Evolutionary conservation across 2,888 invertebrate species (phyloP).

Genomic region (Caenorhabditis sulstoni): DNA sequence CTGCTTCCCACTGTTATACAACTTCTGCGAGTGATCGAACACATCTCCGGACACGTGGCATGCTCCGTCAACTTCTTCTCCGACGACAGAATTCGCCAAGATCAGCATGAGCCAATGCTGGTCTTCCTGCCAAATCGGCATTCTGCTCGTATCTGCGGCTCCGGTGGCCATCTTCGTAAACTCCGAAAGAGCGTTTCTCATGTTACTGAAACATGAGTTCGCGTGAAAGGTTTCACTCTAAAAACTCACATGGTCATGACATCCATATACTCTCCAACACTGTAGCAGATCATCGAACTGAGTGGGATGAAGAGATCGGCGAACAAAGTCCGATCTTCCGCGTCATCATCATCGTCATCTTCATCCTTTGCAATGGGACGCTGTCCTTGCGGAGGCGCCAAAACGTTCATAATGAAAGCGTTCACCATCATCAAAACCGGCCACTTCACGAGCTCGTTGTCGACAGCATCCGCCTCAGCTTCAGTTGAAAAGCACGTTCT

Average conservation of each 20-base stretch:
- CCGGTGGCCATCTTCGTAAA: slow-evolving; percentile 63
- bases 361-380: slow-evolving; percentile 82
- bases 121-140: slow-evolving; percentile 89
- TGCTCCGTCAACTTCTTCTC: slow-evolving; percentile 68
- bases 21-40: slow-evolving; percentile 51
- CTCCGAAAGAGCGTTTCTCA: slow-evolving; percentile 49
- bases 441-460: slow-evolving; percentile 58
- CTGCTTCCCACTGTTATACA: slow-evolving; percentile 35
- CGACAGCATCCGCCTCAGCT: slow-evolving; percentile 52
- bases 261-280: slow-evolving; percentile 62
- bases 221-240: no score
- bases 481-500: slow-evolving; percentile 31
- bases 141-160: slow-evolving; percentile 80
- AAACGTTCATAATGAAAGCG: slow-evolving; percentile 87
- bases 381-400: slow-evolving; percentile 89
- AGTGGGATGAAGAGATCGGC: slow-evolving; percentile 81
- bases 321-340: slow-evolving; percentile 83
- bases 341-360: slow-evolving; percentile 85
- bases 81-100: slow-evolving; percentile 74
- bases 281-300: slow-evolving; percentile 75
- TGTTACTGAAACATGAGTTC: slow-evolving; percentile 56
- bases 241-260: slow-evolving; percentile 64
- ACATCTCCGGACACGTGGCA: slow-evolving; percentile 67
- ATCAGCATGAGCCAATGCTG: slow-evolving; percentile 92
- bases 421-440: slow-evolving; percentile 85